A percentile compares a stretch with the other conserved stretches of the same genome.
Evolutionary conservation across 2,797 vertebrate species (phyloP).

Genomic region (Catharus ustulatus): DNA sequence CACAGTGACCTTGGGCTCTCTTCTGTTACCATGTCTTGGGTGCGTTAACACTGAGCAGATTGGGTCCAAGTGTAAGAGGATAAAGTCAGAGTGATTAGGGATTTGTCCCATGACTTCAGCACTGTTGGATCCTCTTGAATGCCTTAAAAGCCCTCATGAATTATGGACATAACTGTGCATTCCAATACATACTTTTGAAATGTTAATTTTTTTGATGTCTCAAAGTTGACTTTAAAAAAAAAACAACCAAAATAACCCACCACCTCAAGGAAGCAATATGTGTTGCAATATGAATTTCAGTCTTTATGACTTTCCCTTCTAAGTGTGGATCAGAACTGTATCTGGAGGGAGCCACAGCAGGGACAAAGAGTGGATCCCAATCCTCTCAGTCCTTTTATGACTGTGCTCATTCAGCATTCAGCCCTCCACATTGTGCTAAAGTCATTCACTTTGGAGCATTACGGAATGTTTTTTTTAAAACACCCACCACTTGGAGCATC

Average conservation of each 20-base stretch:
- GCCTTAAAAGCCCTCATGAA: conserved; percentile 26
- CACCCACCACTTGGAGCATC: not conserved
- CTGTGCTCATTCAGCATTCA: not conserved
- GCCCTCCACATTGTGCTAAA: accelerated
- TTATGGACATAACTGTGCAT: not conserved
- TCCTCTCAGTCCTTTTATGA: not conserved
- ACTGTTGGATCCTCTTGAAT: not conserved
- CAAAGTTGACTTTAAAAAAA: not conserved
- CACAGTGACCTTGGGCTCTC: conserved; percentile 28
- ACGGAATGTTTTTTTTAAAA: not conserved
- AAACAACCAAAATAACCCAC: not conserved
- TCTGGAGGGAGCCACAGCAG: accelerated
- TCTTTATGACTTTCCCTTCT: not conserved
- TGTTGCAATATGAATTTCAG: not conserved
- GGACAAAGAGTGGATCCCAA: accelerated
- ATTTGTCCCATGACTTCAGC: conserved; percentile 52
- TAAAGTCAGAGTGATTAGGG: conserved; percentile 53
- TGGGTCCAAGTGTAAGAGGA: conserved; percentile 53
- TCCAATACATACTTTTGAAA: conserved; percentile 13
- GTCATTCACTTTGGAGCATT: not conserved
- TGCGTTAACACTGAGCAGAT: conserved; percentile 43
- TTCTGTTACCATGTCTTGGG: not conserved
- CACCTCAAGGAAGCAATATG: not conserved
- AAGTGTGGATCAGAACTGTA: not conserved
- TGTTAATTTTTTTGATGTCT: not conserved